Evolutionary conservation across 1,140 invertebrate genomes (phyloP).

Genomic region (Eciton burchellii): DNA sequence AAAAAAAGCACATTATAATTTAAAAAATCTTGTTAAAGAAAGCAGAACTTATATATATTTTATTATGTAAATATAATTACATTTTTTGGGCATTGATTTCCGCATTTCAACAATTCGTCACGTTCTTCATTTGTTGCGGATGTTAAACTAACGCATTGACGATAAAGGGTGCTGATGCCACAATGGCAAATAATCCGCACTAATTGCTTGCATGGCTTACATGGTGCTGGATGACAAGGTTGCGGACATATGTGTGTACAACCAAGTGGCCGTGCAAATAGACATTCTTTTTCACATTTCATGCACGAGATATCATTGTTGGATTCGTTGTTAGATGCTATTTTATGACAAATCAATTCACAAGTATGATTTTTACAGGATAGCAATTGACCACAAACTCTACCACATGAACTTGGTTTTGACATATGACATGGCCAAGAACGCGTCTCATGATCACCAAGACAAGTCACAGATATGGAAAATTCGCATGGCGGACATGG

Average conservation of each 20-base stretch:
- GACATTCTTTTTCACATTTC: conserved; percentile 90
- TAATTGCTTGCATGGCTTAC: conserved; percentile 90
- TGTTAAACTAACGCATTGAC: conserved; percentile 90
- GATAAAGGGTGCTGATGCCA: conserved; percentile 90
- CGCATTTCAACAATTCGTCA: conserved; percentile 89
- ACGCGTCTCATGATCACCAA: conserved; percentile 93
- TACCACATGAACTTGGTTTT: conserved; percentile 90
- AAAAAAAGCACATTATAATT: conserved; percentile 70
- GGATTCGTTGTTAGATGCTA: conserved; percentile 84
- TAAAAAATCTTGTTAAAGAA: too few relatives aligned
- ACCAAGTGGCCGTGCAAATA: conserved; percentile 89
- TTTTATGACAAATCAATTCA: conserved; percentile 89
- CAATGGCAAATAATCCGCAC: conserved; percentile 93
- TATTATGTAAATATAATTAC: conserved; percentile 84
- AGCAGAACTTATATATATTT: neutral
- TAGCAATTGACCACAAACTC: conserved; percentile 89
- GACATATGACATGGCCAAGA: conserved; percentile 91
- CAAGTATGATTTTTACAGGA: conserved; percentile 94
- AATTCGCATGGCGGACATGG: conserved; percentile 91
- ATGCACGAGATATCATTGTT: conserved; percentile 87
- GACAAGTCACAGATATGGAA: conserved; percentile 90
- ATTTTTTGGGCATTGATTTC: conserved; percentile 94
- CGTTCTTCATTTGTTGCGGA: conserved; percentile 84
- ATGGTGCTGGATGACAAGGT: conserved; percentile 91
- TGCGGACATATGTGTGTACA: conserved; percentile 92